phyloP scores from a whole-genome alignment of 2,113 vertebrate species.

The Athene noctua region DNA sequence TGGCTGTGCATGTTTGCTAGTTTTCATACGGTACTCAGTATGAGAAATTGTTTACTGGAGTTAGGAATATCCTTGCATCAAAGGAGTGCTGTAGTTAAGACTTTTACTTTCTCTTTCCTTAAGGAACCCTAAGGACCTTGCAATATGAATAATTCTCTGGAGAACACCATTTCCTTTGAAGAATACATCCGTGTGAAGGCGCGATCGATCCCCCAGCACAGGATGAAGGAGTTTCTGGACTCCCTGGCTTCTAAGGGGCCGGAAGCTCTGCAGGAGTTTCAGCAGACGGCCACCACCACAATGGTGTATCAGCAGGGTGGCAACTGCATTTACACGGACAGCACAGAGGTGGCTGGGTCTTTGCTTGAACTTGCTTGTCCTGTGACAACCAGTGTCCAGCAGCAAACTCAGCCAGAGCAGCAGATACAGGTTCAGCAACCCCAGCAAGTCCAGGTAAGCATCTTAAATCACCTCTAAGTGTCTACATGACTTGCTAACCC shows the following conservation, averaged over 20 bases:
- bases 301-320: conserved; percentile 95
- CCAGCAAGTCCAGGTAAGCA: conserved; percentile 82
- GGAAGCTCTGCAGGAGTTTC: conserved; percentile 96
- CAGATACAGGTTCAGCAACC: conserved; percentile 82
- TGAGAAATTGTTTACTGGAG: neutral
- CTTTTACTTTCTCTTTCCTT: conserved; percentile 46
- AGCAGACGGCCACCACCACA: conserved; percentile 88
- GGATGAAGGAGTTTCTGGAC: conserved; percentile 99
- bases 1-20: conserved; percentile 6
- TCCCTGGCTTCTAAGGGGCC: conserved; percentile 93
- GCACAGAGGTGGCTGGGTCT: conserved; percentile 98
- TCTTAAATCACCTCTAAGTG: neutral
- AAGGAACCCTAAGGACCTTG: conserved; percentile 76
- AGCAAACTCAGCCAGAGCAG: conserved; percentile 78
- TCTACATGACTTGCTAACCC: neutral
- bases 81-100: conserved; percentile 6
- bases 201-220: conserved; percentile 94
- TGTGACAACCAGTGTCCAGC: conserved; percentile 86
- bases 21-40: neutral
- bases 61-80: neutral
- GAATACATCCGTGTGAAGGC: conserved; percentile 98
- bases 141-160: conserved; percentile 98
- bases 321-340: conserved; percentile 97
- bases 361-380: conserved; percentile 97
- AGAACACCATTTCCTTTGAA: conserved; percentile 98